Conservation (phyloP, 2,797 vertebrate species). For the Pipistrellus kuhlii region DNA sequence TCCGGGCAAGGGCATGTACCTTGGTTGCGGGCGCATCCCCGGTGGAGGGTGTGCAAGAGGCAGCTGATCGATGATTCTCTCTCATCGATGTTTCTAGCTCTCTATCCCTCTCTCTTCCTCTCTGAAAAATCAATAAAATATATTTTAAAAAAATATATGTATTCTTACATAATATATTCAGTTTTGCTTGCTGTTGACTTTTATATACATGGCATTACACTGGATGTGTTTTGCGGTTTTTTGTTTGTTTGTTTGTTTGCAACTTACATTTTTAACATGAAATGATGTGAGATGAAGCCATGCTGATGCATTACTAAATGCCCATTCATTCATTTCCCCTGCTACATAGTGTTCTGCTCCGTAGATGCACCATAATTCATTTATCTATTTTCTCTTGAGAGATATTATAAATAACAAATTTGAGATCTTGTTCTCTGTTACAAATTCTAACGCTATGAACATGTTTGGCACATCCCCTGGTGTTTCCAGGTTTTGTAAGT, state of each 20-base stretch:
- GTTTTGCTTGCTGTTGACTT: conserved; percentile 41
- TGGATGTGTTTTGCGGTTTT: background rate
- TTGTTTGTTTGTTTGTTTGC: background rate
- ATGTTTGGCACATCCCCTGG: background rate
- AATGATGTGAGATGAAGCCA: background rate
- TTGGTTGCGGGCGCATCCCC: no score
- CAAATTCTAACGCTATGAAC: background rate
- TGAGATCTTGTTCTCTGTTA: background rate
- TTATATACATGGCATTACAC: background rate
- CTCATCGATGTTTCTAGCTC: no score
- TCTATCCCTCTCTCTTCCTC: no score
- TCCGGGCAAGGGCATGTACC: no score
- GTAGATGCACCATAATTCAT: background rate
- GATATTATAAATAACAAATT: background rate
- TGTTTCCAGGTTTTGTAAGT: background rate
- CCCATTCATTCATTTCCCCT: background rate
- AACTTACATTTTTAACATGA: background rate
- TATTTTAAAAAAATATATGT: no score
- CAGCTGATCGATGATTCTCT: no score
- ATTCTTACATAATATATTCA: background rate
- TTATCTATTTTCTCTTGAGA: background rate
- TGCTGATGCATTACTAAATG: background rate
- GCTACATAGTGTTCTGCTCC: background rate
- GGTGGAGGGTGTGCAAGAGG: no score
- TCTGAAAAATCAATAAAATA: no score